A percentile compares a stretch with the other conserved stretches of the same genome.
These are phyloP conservation scores for Phataginus tetradactyla DNA, from an alignment of 2,797 vertebrate species.

Conservation along the genomic window DNA sequence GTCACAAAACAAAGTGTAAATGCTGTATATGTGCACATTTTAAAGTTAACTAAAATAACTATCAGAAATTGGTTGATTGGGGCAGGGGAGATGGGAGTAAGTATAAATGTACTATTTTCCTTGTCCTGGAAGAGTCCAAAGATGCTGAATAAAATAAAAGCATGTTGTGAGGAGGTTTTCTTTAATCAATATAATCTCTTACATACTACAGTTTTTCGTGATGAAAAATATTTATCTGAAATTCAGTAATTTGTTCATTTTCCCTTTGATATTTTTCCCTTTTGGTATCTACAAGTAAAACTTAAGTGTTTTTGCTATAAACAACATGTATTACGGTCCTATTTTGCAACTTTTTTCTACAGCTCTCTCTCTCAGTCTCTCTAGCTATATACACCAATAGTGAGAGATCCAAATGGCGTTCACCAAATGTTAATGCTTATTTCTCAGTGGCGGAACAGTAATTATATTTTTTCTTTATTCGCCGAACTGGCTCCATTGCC, in stretches of 20 bases:
- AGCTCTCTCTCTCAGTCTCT: not conserved
- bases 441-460: not conserved
- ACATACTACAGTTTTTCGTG: not conserved
- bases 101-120: not conserved
- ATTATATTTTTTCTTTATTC: not conserved
- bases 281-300: not conserved
- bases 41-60: not conserved
- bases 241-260: not conserved
- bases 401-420: not conserved
- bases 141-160: not conserved
- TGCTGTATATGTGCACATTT: fast-evolving
- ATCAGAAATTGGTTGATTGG: not conserved
- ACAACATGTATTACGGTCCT: not conserved
- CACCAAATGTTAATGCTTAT: not conserved
- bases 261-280: not conserved
- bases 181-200: not conserved
- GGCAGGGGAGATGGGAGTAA: not conserved
- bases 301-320: not conserved
- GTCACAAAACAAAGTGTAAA: not conserved
- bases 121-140: not conserved
- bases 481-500: not conserved
- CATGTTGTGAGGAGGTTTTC: not conserved
- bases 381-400: not conserved
- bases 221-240: not conserved
- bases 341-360: not conserved